Conservation (phyloP, 2,888 invertebrate genomes). For the Dynastes maya region DNA sequence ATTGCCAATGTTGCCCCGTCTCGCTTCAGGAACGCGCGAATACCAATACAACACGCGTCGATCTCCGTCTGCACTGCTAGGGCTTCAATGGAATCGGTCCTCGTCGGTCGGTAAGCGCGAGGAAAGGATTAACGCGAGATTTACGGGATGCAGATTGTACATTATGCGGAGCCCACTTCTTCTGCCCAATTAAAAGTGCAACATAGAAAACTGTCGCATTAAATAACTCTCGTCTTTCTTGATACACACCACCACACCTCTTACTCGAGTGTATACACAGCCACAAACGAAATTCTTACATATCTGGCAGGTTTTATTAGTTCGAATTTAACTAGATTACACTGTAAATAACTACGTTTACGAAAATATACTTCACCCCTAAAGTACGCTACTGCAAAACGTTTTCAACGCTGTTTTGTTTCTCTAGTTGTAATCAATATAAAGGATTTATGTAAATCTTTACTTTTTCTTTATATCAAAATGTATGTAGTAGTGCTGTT, state of each 20-base stretch:
- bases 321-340: no score
- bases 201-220: slow-evolving; percentile 64
- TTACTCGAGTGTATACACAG: slow-evolving; percentile 38
- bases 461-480: no score
- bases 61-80: slow-evolving; percentile 40
- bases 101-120: slow-evolving; percentile 34
- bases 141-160: slow-evolving; percentile 60
- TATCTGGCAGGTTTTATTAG: background rate
- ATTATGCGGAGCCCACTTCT: slow-evolving; percentile 64
- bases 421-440: no score
- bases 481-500: no score
- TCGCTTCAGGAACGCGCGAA: slow-evolving; percentile 43
- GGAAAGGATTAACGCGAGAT: slow-evolving; percentile 58
- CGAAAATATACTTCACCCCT: no score
- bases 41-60: slow-evolving; percentile 52
- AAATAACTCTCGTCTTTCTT: slow-evolving; percentile 62
- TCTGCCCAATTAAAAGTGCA: slow-evolving; percentile 65
- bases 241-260: slow-evolving; percentile 62
- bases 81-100: slow-evolving; percentile 35
- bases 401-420: no score
- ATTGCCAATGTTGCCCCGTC: slow-evolving; percentile 50
- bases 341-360: no score
- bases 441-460: no score
- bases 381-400: no score
- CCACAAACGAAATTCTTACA: slow-evolving; percentile 48